phyloP scores from a whole-genome alignment of 2,888 invertebrate species.

The Pollenia labialis region DNA sequence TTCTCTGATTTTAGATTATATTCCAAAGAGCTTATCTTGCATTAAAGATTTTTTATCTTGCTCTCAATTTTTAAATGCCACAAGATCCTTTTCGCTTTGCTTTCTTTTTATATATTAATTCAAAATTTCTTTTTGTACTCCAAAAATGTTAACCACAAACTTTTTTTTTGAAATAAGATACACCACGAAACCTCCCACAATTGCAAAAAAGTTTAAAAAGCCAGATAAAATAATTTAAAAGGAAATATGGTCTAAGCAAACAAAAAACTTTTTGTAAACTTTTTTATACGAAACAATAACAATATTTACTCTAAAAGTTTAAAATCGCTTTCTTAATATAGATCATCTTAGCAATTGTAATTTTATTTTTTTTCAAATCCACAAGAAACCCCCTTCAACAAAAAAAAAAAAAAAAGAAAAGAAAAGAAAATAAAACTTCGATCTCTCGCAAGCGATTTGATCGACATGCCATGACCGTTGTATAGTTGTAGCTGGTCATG shows the following conservation, averaged over 20 bases:
- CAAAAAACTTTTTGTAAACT: not conserved
- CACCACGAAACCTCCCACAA: no score
- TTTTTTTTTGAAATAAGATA: no score
- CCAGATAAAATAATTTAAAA: not conserved
- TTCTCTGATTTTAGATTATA: no score
- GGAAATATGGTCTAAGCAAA: constrained; percentile 20
- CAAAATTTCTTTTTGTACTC: no score
- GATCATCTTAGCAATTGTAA: constrained; percentile 45
- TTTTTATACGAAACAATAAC: not conserved
- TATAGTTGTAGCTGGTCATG: constrained; percentile 44
- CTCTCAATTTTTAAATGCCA: no score
- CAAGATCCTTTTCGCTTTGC: no score
- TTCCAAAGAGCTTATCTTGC: no score
- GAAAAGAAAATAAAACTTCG: constrained; percentile 30
- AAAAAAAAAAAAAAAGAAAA: not conserved
- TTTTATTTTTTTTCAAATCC: not conserved
- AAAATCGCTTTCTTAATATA: constrained; percentile 55
- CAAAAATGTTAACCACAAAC: no score
- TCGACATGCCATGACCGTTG: constrained; percentile 62
- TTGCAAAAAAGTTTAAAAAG: no score
- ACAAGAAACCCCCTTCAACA: not conserved
- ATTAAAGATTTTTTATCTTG: no score
- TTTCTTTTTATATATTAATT: no score
- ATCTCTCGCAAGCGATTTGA: constrained; percentile 58
- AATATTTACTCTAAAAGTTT: constrained; percentile 21